Percentiles rank a stretch among this genome's conserved stretches.
Conservation (phyloP, 1,140 invertebrate genomes). For the Camponotus floridanus region DNA sequence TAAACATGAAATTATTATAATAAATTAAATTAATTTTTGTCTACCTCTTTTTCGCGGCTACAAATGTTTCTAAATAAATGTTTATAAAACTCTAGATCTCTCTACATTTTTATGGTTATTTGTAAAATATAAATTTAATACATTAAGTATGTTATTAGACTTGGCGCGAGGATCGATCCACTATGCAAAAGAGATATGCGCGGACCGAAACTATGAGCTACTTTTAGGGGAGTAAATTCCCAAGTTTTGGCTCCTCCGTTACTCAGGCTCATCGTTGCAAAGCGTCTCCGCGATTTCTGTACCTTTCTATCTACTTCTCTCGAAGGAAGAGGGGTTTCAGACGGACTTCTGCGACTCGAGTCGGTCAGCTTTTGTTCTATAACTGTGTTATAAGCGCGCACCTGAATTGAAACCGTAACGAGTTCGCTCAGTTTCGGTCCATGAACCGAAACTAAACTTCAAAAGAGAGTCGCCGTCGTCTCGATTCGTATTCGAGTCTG, state of each 20-base stretch:
- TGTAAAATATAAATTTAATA: not conserved
- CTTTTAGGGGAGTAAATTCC: constrained; percentile 3
- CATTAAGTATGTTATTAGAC: not conserved
- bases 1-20: too few species aligned
- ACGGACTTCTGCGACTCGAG: not conserved
- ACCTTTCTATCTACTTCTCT: not conserved
- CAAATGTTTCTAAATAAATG: not conserved
- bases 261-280: constrained; percentile 4
- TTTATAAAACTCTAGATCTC: not conserved
- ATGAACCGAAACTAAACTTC: constrained; percentile 5
- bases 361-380: constrained; percentile 39
- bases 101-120: not conserved
- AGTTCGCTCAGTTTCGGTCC: constrained; percentile 24
- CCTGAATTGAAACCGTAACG: constrained; percentile 36
- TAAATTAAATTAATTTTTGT: too few species aligned
- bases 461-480: not conserved
- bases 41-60: not conserved
- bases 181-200: not conserved
- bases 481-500: not conserved
- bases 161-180: not conserved
- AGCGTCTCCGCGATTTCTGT: constrained; percentile 1
- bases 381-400: constrained; percentile 23
- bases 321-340: not conserved
- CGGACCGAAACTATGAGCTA: constrained; percentile 10
- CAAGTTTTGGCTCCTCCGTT: not conserved